Base-by-base conservation (phyloP, 2,113 vertebrate species). In the Phyllopteryx taeniolatus region DNA sequence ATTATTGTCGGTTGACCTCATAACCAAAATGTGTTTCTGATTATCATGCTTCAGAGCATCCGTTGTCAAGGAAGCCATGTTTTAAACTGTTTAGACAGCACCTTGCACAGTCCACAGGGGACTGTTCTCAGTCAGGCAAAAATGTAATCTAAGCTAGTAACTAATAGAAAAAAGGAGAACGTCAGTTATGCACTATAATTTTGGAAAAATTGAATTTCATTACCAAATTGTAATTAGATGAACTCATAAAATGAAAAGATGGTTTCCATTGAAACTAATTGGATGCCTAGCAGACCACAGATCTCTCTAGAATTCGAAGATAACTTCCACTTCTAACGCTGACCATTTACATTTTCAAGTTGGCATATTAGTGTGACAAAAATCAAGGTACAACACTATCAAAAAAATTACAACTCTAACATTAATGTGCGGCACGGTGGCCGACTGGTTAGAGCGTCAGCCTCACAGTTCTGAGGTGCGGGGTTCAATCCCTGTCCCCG, bases 1-100 rank as follows among this genome's bases (percentile, higher is more conserved):
- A 92, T 90, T 90, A 86, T 80, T 88, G 80, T 80, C 63, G 78
- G 80, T 84, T 88, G 87, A 89, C 88, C 87, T 89, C 86, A 86
- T 85, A 88, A 87, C 87, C 84, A 82, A 89, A 86, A 88, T 85
- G 76, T 82, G 85, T 87, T 84, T 88, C 75, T 81, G 80, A 89
- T 90, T 85, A 84, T 80, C 79, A 85, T 86, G 87, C 87, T 85
- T 83, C 79, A 78, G 61, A 79, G 76, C 42, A 20, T 74, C 75
- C 75, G 82, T 84, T 84, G 82, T 89, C 75, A 85, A 83, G 76
- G 63, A 83, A 84, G 81, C 80, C 57, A 31, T 78, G 79, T 85
- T 89, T 81, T 75, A 86, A 88, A 84, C 77, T 82, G 84, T 87
- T 85, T 77, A 74, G 84, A 85, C 87, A 76, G 84, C 84, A 85